A percentile compares a stretch with the other conserved stretches of the same genome.
These are phyloP conservation scores for Aphidius colemani DNA, from an alignment of 2,888 invertebrate species.

Conservation along the genomic window DNA sequence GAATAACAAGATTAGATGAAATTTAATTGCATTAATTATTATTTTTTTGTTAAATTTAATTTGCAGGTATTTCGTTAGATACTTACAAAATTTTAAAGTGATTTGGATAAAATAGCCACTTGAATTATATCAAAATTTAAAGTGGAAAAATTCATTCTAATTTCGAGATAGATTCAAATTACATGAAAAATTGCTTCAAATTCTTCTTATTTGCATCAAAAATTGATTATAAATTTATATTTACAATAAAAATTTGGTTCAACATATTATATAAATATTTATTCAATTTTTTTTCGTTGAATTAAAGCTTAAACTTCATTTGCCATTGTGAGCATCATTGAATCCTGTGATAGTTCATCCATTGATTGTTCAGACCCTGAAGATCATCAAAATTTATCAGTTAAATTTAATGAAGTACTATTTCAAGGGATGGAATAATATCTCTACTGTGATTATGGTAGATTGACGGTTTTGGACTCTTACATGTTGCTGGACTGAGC, in stretches of 20 bases:
- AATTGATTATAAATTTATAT: neutral
- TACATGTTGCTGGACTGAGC: constrained; percentile 52
- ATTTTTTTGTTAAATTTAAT: too few relatives aligned
- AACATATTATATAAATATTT: constrained; percentile 3
- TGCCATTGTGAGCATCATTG: constrained; percentile 84
- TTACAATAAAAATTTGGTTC: neutral
- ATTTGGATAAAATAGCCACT: too few relatives aligned
- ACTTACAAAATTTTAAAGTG: too few relatives aligned
- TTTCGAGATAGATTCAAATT: too few relatives aligned
- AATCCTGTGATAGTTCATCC: constrained; percentile 86
- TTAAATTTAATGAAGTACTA: neutral
- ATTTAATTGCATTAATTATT: too few relatives aligned
- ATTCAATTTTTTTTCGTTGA: neutral
- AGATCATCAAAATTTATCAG: neutral
- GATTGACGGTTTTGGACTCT: constrained; percentile 57
- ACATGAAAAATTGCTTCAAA: neutral
- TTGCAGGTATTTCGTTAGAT: too few relatives aligned
- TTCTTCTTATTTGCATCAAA: neutral
- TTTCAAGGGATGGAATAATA: constrained; percentile 8
- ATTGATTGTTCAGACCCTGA: constrained; percentile 73
- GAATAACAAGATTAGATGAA: too few relatives aligned
- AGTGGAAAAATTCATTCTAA: too few relatives aligned
- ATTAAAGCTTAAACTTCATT: constrained; percentile 69
- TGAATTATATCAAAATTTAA: too few relatives aligned
- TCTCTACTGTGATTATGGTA: constrained; percentile 56